Conservation (phyloP, 2,888 invertebrate species). For the Tetranychus piercei region DNA sequence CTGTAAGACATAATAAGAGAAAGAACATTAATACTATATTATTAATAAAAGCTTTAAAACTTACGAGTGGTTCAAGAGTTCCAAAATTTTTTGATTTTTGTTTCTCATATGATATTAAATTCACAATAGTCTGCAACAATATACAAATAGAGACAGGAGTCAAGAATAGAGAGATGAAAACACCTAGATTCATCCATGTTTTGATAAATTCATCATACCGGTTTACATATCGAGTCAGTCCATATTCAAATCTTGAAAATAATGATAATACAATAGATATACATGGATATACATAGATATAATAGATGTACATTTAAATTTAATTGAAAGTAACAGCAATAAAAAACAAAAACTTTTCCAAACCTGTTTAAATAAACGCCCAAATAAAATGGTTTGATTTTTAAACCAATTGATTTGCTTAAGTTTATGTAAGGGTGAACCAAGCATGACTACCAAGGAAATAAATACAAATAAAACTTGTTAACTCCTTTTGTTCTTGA, state of each 20-base stretch:
- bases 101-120: not conserved
- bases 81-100: not conserved
- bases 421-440: not conserved
- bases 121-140: not conserved
- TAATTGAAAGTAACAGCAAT: not conserved
- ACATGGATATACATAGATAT: no score
- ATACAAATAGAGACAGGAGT: not conserved
- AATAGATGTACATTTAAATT: not conserved
- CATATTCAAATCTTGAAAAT: not conserved
- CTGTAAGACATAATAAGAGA: not conserved
- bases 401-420: not conserved
- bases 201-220: not conserved
- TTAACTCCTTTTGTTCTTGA: not conserved
- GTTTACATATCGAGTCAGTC: not conserved
- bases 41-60: not conserved
- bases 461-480: not conserved
- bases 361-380: not conserved
- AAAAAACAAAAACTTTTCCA: not conserved
- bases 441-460: not conserved
- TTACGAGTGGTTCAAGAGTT: not conserved
- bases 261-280: not conserved
- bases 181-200: not conserved
- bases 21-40: not conserved
- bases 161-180: not conserved
- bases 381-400: not conserved